Evolutionary conservation across 1,140 invertebrate species (phyloP), one percentile per base, ranked within the genome.

Genomic region (Danaus melanippus): DNA sequence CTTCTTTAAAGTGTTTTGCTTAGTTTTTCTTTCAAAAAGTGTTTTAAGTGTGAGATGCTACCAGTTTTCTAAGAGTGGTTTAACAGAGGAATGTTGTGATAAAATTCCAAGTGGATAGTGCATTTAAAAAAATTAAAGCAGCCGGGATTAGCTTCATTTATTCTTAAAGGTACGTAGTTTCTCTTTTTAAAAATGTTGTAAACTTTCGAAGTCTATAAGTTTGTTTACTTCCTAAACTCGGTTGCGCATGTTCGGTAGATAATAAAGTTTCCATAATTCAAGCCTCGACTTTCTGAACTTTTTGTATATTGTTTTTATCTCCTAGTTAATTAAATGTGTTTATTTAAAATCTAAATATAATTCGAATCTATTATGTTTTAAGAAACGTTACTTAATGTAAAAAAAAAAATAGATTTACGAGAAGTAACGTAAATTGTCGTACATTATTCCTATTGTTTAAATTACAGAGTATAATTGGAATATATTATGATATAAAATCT

Each of bases 61-160:
- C 79, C 72, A 83, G 79, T 83, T 82, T 79, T 74, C 63, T 71
- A 66, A 68, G 67, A 72, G 75, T 78, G 76, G 69, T 75, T 79
- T 78, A 71, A 76, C 59, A 62, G 56, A 64, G 80, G 82, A 84
- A 85, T 82, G 82, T 76, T 77, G 77, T 84, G 76, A 72, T 65
- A 72, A 70, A 78, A 78, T 83, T 56, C 74, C 56, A 66, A 79
- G 71, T 78, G 77, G 71, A 78, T 79, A 71, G 67, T 79, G 74
- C 64, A 59, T 76, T 71, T 67, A 56, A 54, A 55, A 60, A 58
- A 48, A 59, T 68, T 67, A 58, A 69, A 76, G 72, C 60, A 50
- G 62, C 62, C 64, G 62, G 66, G 56, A 67, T 64, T 53, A 53
- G 62, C 58, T 64, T 47, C 41, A 48, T 64, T 49, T 56, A 49